Evolutionary conservation across 2,888 invertebrate genomes (phyloP), one percentile per base, ranked within the genome.

Genomic region (Laspeyria flexula): DNA sequence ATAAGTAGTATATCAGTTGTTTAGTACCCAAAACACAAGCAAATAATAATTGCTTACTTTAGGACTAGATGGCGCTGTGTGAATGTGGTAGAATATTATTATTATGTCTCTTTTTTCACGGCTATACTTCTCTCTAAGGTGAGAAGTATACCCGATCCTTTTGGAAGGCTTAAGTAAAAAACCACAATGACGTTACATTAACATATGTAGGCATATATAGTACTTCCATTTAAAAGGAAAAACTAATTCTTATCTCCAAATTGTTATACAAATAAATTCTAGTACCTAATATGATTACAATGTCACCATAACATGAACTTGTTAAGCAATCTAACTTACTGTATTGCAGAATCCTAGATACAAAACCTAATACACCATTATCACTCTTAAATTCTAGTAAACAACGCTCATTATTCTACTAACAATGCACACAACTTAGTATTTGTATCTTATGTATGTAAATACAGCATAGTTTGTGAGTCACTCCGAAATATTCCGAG

Each of bases 401-500:
- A 21, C 21, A 21, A 21, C 5, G 5, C 21, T 3, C 21, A 21
- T 21, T 21, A 21, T 21, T 30, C 51, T 43, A 39, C 43, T 52
- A 45, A 51, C 59, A 51, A 60, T 42, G 42, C 37, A 42, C 34
- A 56, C 49, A 55, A 44, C 56, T 55, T 55, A 62, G 52, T 63
- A 60, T 50, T 62, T 55, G 50, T 60, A 48, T 35, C 48, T 34
- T 52, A 54, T 56, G 47, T 65, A 68, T 64, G 65, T 68, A 68
- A 61, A 60, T 62, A 64, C 54, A 56, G 59, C 55, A 48, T 49
- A 63, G 65, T 60, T 60, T 55, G 66, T 79, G 80, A 79, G 61
- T 79, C 77, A 78, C 52, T 57, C 71, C 68, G 48, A 75, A 75
- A 76, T 79, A 74, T 75, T 73, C 69, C 60, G 65, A 73, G 67